phyloP scores from a whole-genome alignment of 2,113 vertebrate genomes.

The Protomyctophum bolini region DNA sequence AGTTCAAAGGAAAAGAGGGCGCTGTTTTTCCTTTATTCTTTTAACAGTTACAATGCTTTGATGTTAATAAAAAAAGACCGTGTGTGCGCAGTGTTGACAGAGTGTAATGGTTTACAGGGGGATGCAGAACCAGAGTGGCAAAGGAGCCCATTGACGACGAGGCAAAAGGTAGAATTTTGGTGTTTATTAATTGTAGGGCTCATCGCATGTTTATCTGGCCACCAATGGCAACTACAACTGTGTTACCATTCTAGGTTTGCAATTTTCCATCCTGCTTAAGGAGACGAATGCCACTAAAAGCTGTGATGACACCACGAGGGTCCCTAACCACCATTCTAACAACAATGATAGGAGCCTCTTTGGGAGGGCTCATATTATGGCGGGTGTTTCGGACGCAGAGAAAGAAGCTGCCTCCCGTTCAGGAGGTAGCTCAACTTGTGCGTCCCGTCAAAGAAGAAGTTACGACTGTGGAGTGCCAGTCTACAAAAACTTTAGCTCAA shows the following conservation, averaged over 20 bases:
- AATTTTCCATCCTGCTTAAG: neutral
- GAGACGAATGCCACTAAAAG: conserved; percentile 1
- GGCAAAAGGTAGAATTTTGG: conserved; percentile 20
- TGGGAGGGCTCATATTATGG: conserved; percentile 90
- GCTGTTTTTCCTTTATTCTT: too few species aligned
- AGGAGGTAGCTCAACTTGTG: conserved; percentile 32
- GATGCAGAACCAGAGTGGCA: conserved; percentile 24
- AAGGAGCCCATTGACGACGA: conserved; percentile 31
- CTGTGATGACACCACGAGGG: conserved; percentile 83
- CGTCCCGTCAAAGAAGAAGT: conserved; percentile 19
- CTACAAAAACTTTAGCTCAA: neutral
- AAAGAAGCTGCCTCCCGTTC: conserved; percentile 60
- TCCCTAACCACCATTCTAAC: conserved; percentile 81
- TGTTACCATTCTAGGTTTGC: conserved; percentile 29
- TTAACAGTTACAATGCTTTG: too few species aligned
- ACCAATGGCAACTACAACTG: neutral
- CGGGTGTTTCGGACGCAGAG: conserved; percentile 65
- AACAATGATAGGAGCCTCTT: conserved; percentile 82
- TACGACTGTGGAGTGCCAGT: neutral
- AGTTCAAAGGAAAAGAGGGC: too few species aligned
- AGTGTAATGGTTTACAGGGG: conserved; percentile 19
- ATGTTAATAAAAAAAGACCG: too few species aligned
- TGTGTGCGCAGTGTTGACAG: too few species aligned
- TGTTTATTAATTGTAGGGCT: neutral
- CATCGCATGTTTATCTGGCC: fast-evolving